Base-by-base conservation (phyloP, 2,113 vertebrate species). In the Neogobius melanostomus region DNA sequence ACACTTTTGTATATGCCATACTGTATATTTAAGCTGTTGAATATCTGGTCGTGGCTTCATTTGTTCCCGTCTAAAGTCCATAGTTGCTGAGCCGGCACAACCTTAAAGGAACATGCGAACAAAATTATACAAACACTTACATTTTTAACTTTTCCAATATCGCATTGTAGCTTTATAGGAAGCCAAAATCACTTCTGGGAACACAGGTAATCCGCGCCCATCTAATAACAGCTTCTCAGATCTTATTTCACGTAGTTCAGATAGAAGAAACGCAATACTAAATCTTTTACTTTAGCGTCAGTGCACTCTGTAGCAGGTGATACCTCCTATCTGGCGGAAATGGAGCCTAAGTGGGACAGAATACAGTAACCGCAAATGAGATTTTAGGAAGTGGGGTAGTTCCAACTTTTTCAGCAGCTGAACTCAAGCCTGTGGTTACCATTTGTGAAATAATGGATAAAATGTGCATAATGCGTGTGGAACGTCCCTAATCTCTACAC, bases 281-380 rank as follows among this genome's bases (percentile, higher is more conserved):
- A 12, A 46, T 48, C 45, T 45, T 61, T 61, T 61, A 42, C 44
- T 44, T 61, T 42, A 61, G 59, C 44, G 44, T 61, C 44, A 61
- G n/a, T 61, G 59, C 42, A 61, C 59, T 61, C 44, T 45, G 44
- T 44, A 61, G 14, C 59, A 45, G 59, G 59, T 15, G 59, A 61
- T 16, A 61, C 42, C 59, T 61, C 59, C 44, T 61, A 61, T 61
- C 59, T 61, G 59, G 14, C 36, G 59, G 59, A 61, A 61, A 61
- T 61, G 36, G 12, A 61, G 44, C 42, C 42, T 61, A 45, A 61
- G 59, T 61, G 59, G 56, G 59, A 61, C 59, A 61, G 14, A 60
- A 60, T 43, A 15, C 28, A 60, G 15, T 61, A 45, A 61, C 59
- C 7, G 28, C 6, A 42, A 59, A 42, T 59, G 56, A 36, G 14